Conservation (phyloP, 2,113 vertebrate genomes). For the Pteropus alecto region DNA sequence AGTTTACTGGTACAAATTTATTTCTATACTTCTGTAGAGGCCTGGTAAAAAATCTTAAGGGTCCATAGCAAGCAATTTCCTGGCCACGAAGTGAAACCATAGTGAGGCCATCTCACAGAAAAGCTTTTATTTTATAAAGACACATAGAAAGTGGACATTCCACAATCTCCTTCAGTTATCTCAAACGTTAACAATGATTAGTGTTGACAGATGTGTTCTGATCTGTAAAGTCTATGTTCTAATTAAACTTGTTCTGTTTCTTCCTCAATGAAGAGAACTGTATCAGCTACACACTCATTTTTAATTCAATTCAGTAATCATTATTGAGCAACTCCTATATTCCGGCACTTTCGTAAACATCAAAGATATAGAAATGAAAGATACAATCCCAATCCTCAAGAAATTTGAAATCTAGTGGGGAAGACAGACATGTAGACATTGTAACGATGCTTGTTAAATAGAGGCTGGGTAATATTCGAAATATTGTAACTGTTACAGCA, state of each 20-base stretch:
- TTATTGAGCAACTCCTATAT: background rate
- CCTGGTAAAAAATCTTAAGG: background rate
- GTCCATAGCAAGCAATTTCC: slow-evolving; percentile 28
- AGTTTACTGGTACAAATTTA: slow-evolving; percentile 54
- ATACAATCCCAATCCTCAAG: background rate
- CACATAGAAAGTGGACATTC: background rate
- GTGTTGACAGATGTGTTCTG: background rate
- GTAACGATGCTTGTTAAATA: background rate
- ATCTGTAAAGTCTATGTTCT: background rate
- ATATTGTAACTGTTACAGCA: background rate
- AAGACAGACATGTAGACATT: background rate
- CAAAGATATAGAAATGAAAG: background rate
- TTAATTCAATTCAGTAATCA: background rate
- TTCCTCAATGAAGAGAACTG: background rate
- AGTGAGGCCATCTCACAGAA: slow-evolving; percentile 5
- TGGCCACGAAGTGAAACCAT: background rate
- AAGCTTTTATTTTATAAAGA: background rate
- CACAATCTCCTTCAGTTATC: background rate
- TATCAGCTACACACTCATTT: background rate
- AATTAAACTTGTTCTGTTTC: background rate
- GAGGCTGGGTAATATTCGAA: background rate
- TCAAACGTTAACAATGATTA: background rate
- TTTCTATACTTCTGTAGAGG: slow-evolving; percentile 7
- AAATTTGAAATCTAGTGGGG: background rate
- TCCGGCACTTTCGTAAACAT: background rate